phyloP scores from a whole-genome alignment of 2,888 invertebrate species.

The Bhutanitis thaidina region DNA sequence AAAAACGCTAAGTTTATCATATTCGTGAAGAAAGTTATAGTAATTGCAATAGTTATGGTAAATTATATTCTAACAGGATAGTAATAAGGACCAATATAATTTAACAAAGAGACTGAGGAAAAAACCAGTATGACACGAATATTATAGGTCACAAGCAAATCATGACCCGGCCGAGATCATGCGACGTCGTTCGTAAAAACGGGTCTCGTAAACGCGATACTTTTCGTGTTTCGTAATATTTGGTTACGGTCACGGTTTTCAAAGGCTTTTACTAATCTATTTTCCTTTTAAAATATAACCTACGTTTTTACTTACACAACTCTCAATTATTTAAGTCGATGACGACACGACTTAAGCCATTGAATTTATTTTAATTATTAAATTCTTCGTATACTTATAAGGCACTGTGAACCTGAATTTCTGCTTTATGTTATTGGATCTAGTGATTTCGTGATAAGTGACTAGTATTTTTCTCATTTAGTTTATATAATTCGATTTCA shows the following conservation, averaged over 20 bases:
- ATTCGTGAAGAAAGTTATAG: conserved; percentile 36
- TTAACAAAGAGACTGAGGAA: conserved; percentile 30
- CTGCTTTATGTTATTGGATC: too few species aligned
- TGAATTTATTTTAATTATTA: too few species aligned
- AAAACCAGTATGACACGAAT: conserved; percentile 71
- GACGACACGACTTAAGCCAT: background rate
- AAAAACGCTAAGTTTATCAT: conserved; percentile 30
- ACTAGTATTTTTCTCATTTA: too few species aligned
- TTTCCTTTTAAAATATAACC: too few species aligned
- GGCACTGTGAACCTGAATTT: too few species aligned
- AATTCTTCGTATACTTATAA: too few species aligned
- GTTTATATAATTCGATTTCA: too few species aligned
- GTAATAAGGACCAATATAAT: conserved; percentile 41
- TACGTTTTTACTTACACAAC: too few species aligned
- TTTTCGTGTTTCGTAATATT: conserved; percentile 17
- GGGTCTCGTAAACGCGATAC: conserved; percentile 8
- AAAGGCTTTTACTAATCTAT: too few species aligned
- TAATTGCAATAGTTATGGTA: conserved; percentile 27
- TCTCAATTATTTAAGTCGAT: too few species aligned
- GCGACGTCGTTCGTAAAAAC: conserved; percentile 17
- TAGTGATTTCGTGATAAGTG: too few species aligned
- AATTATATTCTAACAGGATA: conserved; percentile 33
- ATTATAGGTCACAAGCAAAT: conserved; percentile 65
- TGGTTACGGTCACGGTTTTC: background rate
- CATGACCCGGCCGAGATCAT: conserved; percentile 40